These are phyloP conservation scores for Netelia fuscicornis DNA, from an alignment of 2,888 invertebrate species.

Conservation along the genomic window DNA sequence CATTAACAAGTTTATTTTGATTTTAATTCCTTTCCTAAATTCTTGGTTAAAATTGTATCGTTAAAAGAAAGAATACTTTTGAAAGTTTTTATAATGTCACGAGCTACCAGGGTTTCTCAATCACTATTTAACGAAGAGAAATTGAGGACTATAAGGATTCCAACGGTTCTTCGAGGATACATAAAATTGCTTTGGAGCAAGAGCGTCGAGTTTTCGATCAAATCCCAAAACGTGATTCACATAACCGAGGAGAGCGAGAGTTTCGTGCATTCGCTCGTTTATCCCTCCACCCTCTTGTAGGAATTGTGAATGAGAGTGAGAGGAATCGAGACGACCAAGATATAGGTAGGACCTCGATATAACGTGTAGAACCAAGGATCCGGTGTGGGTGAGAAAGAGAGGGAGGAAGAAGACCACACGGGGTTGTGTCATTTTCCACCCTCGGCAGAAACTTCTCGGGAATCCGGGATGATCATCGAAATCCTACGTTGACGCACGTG, in stretches of 20 bases:
- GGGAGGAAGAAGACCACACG: constrained; percentile 11
- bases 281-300: constrained; percentile 54
- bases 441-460: constrained; percentile 60
- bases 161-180: constrained; percentile 53
- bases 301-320: constrained; percentile 28
- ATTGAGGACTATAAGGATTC: constrained; percentile 40
- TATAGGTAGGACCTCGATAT: constrained; percentile 14
- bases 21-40: background rate
- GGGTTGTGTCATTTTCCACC: constrained; percentile 67
- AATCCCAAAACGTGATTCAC: constrained; percentile 71
- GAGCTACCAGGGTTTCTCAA: constrained; percentile 7
- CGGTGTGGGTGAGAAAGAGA: constrained; percentile 40
- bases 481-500: constrained; percentile 66
- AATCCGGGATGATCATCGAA: constrained; percentile 69
- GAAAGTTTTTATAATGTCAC: constrained; percentile 9
- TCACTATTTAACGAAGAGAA: constrained; percentile 61
- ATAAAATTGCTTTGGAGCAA: constrained; percentile 47
- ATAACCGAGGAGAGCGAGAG: constrained; percentile 68
- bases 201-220: constrained; percentile 69
- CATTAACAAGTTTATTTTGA: background rate
- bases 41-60: background rate
- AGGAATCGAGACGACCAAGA: background rate
- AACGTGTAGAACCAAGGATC: constrained; percentile 16
- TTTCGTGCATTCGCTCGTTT: constrained; percentile 58
- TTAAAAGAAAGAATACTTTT: background rate